Evolutionary conservation across 2,888 invertebrate species (phyloP).

Genomic region (Volucella bombylans): DNA sequence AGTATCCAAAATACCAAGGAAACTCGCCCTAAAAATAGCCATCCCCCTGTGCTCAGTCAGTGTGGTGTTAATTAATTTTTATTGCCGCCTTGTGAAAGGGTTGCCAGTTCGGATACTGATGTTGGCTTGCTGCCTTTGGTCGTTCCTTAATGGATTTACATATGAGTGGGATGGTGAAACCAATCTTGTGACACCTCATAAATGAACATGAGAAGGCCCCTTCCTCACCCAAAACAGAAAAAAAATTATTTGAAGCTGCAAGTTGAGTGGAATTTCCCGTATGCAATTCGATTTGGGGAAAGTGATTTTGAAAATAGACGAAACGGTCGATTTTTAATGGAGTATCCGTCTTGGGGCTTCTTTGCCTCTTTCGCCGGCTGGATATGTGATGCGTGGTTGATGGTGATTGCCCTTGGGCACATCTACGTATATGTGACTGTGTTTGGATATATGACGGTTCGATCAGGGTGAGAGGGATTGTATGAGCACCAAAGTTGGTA

Average conservation of each 20-base stretch:
- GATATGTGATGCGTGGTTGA: slow-evolving; percentile 28
- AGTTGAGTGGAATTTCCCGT: slow-evolving; percentile 71
- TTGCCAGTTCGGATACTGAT: slow-evolving; percentile 15
- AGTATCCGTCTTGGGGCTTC: slow-evolving; percentile 52
- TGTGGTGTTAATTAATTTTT: slow-evolving; percentile 72
- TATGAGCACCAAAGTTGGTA: slow-evolving; percentile 5
- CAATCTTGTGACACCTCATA: slow-evolving; percentile 71
- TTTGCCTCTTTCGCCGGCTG: background rate
- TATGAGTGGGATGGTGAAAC: slow-evolving; percentile 51
- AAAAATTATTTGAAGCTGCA: background rate
- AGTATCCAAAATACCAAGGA: background rate
- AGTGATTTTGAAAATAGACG: slow-evolving; percentile 63
- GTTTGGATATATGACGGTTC: slow-evolving; percentile 40
- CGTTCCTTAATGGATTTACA: slow-evolving; percentile 69
- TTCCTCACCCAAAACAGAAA: background rate
- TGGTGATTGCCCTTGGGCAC: slow-evolving; percentile 50
- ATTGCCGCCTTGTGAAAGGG: slow-evolving; percentile 64
- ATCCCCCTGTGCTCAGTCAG: slow-evolving; percentile 25
- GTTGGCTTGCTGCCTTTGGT: slow-evolving; percentile 16
- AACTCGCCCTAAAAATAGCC: slow-evolving; percentile 56
- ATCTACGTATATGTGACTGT: background rate
- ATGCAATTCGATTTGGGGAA: slow-evolving; percentile 53
- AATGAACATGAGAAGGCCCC: slow-evolving; percentile 34
- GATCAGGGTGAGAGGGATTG: slow-evolving; percentile 13
- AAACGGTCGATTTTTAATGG: slow-evolving; percentile 58